Evolutionary conservation across 1,140 invertebrate species (phyloP), one percentile per base, ranked within the genome.

Genomic region (Harlomillsia oculata): DNA sequence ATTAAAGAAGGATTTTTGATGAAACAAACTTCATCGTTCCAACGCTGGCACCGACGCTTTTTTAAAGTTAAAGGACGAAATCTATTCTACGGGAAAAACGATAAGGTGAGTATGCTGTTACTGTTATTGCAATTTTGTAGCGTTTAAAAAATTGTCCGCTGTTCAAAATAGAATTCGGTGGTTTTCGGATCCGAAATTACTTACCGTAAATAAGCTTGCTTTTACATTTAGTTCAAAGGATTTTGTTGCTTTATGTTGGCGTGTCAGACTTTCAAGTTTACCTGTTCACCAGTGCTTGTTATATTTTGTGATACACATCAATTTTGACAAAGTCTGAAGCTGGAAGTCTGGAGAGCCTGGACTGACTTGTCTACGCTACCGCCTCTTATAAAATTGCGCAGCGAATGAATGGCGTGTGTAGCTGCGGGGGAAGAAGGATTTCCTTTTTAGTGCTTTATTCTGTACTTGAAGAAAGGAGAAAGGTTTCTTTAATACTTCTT

Each of bases 1-100:
- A 82, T 82, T 56, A 87, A 85, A 71, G 86, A 89, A 72, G 87
- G 86, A 40, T 87, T 80, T 72, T 73, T 89, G 68, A 79, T 87
- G 77, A 89, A 89, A 73, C 85, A 89, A 71, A 87, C 82, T 44
- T 84, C 82, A 70, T 83, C 83, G 59, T 89, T 89, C 72, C 85
- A 88, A 71, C 77, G 86, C 69, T 90, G 85, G 85, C 80, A 84
- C 68, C 79, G 82, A 64, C 76, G 85, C 59, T 89, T 86, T 69
- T 90, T 89, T 77, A 81, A 84, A 69, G 73, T 89, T 41, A 84
- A 85, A 72, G 83, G 82, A 57, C 77, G 81, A 70, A 83, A 80
- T 66, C 75, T 89, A 14, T 89, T 85, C 72, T 89, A 89, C 75
- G 83, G 84, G 68, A 89, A 90, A 75, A 79, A 86, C 73, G 81